Evolutionary conservation across 2,888 invertebrate genomes (phyloP).

Genomic region (Himalopsyche kuldschensis): DNA sequence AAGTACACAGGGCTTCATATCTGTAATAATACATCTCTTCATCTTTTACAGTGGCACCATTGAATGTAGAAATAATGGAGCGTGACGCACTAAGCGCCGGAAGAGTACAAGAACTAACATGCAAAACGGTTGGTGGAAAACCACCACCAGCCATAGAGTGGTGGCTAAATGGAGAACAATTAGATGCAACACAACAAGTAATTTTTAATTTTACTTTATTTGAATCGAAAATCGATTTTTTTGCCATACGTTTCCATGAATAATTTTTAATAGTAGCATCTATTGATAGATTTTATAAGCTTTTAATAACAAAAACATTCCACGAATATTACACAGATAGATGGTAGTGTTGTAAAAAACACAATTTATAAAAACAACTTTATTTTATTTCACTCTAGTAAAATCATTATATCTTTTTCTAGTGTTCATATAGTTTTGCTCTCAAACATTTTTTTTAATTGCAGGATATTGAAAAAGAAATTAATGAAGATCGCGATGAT

Average conservation of each 20-base stretch:
- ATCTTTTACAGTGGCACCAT: conserved; percentile 23
- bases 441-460: neutral
- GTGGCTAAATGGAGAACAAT: conserved; percentile 47
- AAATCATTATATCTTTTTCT: neutral
- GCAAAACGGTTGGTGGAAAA: conserved; percentile 60
- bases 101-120: conserved; percentile 58
- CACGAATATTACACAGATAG: too few species aligned
- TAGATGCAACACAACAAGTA: conserved; percentile 31
- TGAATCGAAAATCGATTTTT: neutral
- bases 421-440: neutral
- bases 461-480: conserved; percentile 14
- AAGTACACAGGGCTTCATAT: too few species aligned
- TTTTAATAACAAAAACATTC: too few species aligned
- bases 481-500: conserved; percentile 39
- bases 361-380: neutral
- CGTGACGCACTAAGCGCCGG: conserved; percentile 60
- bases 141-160: conserved; percentile 63
- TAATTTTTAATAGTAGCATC: too few species aligned
- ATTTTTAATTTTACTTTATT: neutral
- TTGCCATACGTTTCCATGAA: too few species aligned
- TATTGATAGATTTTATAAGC: too few species aligned
- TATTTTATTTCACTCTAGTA: neutral
- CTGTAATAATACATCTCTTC: neutral
- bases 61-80: conserved; percentile 42
- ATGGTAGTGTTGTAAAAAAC: too few species aligned